Evolutionary conservation across 2,113 vertebrate species (phyloP).

Genomic region (Caloenas nicobarica): DNA sequence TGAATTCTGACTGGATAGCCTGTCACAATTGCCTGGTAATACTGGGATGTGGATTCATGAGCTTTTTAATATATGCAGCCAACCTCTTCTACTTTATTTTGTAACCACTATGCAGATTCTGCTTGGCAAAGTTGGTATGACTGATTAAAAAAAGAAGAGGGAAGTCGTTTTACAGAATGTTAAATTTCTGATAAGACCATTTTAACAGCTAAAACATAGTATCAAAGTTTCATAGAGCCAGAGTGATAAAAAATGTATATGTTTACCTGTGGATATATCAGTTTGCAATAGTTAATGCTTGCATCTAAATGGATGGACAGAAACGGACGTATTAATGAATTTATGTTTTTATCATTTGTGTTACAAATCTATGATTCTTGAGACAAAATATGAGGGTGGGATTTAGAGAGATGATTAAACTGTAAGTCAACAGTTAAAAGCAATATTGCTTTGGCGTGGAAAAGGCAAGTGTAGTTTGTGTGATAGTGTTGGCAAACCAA

Average conservation of each 20-base stretch:
- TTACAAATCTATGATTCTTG: background rate
- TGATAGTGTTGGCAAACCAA: background rate
- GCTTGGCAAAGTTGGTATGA: background rate
- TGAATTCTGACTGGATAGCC: background rate
- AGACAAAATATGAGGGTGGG: background rate
- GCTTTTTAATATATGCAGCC: background rate
- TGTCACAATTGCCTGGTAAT: slow-evolving; percentile 20
- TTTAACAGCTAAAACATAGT: background rate
- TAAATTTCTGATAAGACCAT: background rate
- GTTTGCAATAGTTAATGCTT: background rate
- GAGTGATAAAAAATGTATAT: background rate
- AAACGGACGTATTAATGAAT: background rate
- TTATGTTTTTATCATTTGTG: background rate
- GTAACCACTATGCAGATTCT: background rate
- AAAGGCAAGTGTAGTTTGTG: background rate
- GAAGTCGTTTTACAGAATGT: background rate
- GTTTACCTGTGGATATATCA: background rate
- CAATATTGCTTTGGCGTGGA: background rate
- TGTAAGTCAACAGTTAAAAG: slow-evolving; percentile 13
- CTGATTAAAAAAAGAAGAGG: slow-evolving; percentile 32
- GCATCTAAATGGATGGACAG: background rate
- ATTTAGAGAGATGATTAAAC: background rate
- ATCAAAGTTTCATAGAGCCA: background rate
- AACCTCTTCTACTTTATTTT: background rate
- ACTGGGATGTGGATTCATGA: background rate